Evolutionary conservation across 2,797 vertebrate species (phyloP).

Genomic region (Pipistrellus pygmaeus): DNA sequence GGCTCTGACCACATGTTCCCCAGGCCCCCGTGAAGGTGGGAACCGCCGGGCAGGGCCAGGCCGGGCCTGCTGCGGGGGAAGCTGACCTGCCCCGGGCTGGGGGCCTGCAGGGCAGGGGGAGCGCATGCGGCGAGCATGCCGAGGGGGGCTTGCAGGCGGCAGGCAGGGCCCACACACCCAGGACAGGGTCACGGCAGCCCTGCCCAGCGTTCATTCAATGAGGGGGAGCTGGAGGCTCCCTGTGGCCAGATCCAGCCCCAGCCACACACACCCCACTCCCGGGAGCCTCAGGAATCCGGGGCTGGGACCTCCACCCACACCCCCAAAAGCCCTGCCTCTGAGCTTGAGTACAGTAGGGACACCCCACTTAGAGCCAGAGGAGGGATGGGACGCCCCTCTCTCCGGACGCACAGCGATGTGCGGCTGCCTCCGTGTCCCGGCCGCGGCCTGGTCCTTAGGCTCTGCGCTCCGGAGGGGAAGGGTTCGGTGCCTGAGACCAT

Average conservation of each 20-base stretch:
- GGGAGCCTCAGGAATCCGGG: background rate
- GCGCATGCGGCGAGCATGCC: constrained; percentile 30
- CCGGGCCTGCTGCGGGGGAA: constrained; percentile 67
- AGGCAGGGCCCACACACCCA: constrained; percentile 25
- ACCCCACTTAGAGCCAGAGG: too few species aligned
- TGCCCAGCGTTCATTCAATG: background rate
- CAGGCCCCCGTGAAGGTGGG: constrained; percentile 79
- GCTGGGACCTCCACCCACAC: background rate
- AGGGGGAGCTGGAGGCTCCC: constrained; percentile 69
- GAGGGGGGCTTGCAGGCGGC: constrained; percentile 67
- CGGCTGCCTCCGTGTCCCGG: background rate
- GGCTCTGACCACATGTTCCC: constrained; percentile 78
- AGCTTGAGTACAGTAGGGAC: background rate
- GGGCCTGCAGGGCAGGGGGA: background rate
- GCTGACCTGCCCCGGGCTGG: constrained; percentile 69
- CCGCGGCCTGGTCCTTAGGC: background rate
- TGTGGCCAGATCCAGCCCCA: background rate
- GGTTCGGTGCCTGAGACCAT: background rate
- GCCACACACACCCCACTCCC: fast-evolving
- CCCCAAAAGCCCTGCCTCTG: background rate
- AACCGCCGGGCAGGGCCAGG: constrained; percentile 69
- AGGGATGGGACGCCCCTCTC: background rate
- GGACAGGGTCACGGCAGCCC: background rate
- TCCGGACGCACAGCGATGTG: background rate
- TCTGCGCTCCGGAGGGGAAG: background rate